Conservation (phyloP, 2,797 vertebrate species). For the Graptemys geographica region DNA sequence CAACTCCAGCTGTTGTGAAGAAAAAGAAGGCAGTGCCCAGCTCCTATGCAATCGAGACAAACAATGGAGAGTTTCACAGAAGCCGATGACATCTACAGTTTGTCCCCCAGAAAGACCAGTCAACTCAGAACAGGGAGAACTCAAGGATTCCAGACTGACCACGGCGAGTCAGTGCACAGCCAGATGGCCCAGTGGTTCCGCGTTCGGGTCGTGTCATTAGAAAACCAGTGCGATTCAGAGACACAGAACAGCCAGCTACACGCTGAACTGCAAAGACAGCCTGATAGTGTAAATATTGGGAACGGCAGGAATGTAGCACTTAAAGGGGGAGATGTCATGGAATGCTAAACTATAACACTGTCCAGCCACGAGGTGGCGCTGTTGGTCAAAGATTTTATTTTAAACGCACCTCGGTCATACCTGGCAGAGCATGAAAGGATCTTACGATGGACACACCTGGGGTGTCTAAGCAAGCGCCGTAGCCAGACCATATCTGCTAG, state of each 20-base stretch:
- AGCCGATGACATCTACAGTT: too few species aligned
- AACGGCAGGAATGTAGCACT: too few species aligned
- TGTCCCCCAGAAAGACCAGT: neutral
- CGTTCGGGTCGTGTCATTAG: too few species aligned
- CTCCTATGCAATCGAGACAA: too few species aligned
- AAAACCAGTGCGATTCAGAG: too few species aligned
- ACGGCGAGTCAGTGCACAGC: too few species aligned
- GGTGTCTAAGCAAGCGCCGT: neutral
- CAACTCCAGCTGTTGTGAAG: neutral
- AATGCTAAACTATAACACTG: neutral
- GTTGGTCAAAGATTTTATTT: too few species aligned
- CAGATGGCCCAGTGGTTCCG: too few species aligned
- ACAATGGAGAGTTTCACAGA: neutral
- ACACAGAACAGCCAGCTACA: too few species aligned
- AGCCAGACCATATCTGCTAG: neutral
- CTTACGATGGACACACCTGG: rapidly evolving
- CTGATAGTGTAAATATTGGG: too few species aligned
- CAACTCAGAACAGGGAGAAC: neutral
- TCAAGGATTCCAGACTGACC: neutral
- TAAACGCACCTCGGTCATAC: neutral
- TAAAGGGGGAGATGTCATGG: neutral
- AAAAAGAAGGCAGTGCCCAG: neutral
- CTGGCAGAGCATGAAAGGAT: neutral
- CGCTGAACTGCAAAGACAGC: too few species aligned
- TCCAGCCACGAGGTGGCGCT: neutral